Evolutionary conservation across 2,888 invertebrate genomes (phyloP), one percentile per base, ranked within the genome.

Genomic region (Aleiodes leptofemur): DNA sequence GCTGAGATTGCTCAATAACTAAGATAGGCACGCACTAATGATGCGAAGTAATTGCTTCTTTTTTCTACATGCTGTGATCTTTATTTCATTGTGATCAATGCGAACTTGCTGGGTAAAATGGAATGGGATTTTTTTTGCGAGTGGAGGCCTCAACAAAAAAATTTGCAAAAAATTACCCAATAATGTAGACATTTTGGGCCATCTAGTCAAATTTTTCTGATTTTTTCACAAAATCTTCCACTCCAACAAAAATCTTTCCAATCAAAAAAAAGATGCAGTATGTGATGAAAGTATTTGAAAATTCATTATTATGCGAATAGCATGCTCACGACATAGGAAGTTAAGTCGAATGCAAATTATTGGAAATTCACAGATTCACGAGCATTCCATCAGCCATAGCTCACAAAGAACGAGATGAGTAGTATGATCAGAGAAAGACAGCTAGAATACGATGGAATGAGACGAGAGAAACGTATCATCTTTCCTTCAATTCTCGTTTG

Each of bases 21-120:
- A 77, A 79, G 78, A 79, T 78, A 77, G 75, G 78, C 76, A 78
- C 53, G 16, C 76, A 78, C 78, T 77, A 77, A 79, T 79, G 78
- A 76, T 77, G 72, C 72, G 72, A 79, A 79, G 73, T 76, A 79
- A 79, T 78, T 78, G 77, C 78, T 77, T 72, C 76, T 73, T 69
- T 73, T 66, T 72, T 78, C 72, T 73, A 23, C 14, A 55, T 53
- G 48, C n/a, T 57, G 55, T 55, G 34, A 59, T 64, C 61, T 53
- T 29, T 53, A 53, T 34, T 51, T 73, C 43, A 57, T 64, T 48
- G 68, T 43, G 14, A 31, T 59, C 48, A 2, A 14, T 64, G 69
- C 23, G 31, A 23, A 23, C 23, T 23, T 1, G 34, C 69, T 55
- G 23, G 11, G 14, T 14, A 53, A n/a, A 14, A 13, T 53, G n/a